These are phyloP conservation scores for Tridacna crocea DNA, from an alignment of 2,888 invertebrate species.

Conservation along the genomic window DNA sequence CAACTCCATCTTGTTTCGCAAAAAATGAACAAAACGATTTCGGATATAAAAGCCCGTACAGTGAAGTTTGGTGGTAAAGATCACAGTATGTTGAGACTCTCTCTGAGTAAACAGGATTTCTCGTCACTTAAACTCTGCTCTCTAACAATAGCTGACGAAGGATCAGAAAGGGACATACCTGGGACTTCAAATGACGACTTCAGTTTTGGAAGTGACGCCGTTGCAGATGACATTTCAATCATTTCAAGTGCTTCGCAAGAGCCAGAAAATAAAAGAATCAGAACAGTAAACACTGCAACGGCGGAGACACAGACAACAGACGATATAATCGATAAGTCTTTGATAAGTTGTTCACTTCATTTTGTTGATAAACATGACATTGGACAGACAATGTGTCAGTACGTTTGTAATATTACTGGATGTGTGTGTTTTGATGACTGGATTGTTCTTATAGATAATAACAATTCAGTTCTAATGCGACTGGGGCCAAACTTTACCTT, in stretches of 20 bases:
- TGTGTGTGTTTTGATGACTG: not conserved
- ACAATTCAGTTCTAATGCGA: not conserved
- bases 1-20: slow-evolving; percentile 4
- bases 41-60: not conserved
- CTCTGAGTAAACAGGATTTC: no score
- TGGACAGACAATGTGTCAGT: not conserved
- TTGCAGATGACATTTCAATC: not conserved
- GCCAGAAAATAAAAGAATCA: not conserved
- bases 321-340: not conserved
- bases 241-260: not conserved
- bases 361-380: not conserved
- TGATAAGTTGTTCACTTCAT: not conserved
- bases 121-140: not conserved
- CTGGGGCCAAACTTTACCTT: not conserved
- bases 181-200: not conserved
- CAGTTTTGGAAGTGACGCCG: not conserved
- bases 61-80: not conserved
- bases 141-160: not conserved
- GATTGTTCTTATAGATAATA: slow-evolving; percentile 5
- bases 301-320: not conserved
- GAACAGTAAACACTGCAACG: not conserved
- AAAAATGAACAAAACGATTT: not conserved
- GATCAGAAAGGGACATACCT: no score
- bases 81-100: no score
- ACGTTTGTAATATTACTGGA: not conserved